These are phyloP conservation scores for Clepsis dumicolana DNA, from an alignment of 2,888 invertebrate genomes.

Conservation along the genomic window DNA sequence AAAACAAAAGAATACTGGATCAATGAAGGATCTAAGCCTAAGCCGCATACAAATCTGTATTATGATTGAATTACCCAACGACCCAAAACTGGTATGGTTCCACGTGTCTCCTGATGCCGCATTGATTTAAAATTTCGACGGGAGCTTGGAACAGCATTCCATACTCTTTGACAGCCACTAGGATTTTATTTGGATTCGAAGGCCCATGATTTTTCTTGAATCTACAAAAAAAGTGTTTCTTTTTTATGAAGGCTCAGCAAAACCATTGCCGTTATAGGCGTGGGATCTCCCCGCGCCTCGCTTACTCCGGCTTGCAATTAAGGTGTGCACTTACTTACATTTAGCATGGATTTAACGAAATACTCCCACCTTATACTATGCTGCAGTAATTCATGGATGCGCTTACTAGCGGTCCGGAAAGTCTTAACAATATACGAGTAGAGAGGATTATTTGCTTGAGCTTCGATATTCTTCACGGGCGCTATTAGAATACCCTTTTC, in stretches of 20 bases:
- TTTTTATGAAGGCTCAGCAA: neutral
- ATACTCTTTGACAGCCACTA: constrained; percentile 93
- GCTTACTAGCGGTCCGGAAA: constrained; percentile 90
- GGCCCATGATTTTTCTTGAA: constrained; percentile 86
- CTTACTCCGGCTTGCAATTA: no score
- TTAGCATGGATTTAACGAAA: no score
- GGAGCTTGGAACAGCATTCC: constrained; percentile 91
- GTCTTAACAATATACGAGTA: constrained; percentile 88
- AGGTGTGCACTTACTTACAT: no score
- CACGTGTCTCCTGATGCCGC: constrained; percentile 70
- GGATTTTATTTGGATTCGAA: constrained; percentile 88
- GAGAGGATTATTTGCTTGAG: constrained; percentile 68
- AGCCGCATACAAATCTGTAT: neutral
- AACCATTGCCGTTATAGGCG: no score
- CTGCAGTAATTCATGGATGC: constrained; percentile 90
- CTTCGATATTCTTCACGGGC: constrained; percentile 79
- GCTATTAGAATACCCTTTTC: constrained; percentile 90
- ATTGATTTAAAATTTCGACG: constrained; percentile 68
- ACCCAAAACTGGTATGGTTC: constrained; percentile 91
- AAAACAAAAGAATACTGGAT: constrained; percentile 47
- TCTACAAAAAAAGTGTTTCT: constrained; percentile 52
- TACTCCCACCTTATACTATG: constrained; percentile 86
- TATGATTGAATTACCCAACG: constrained; percentile 88
- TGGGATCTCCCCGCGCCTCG: no score
- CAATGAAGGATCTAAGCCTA: neutral